A percentile compares a stretch with the other conserved stretches of the same genome.
phyloP scores from a whole-genome alignment of 2,113 vertebrate species.

The Agapornis roseicollis region DNA sequence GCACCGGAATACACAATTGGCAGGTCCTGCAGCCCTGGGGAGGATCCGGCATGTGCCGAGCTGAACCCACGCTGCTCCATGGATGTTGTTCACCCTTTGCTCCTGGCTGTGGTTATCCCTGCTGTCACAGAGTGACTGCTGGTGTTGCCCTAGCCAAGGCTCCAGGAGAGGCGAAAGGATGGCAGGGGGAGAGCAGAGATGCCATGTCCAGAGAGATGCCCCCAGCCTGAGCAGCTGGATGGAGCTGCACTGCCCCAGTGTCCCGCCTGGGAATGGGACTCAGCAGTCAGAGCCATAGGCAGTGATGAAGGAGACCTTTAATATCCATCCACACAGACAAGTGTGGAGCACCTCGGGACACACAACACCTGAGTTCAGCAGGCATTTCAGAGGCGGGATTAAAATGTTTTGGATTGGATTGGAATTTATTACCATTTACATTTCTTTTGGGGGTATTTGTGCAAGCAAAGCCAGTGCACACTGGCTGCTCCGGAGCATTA shows the following conservation, averaged over 20 bases:
- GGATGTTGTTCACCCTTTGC: background rate
- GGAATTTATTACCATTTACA: background rate
- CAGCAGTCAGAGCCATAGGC: background rate
- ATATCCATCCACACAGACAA: rapidly evolving
- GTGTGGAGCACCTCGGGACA: background rate
- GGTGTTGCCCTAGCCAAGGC: background rate
- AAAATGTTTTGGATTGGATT: background rate
- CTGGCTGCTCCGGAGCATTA: background rate
- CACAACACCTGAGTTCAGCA: background rate
- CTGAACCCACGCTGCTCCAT: rapidly evolving
- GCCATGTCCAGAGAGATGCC: rapidly evolving
- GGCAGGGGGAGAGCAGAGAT: background rate
- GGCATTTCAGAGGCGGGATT: background rate
- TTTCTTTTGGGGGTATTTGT: background rate
- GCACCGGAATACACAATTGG: background rate
- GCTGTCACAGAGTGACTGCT: rapidly evolving
- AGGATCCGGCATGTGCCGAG: rapidly evolving
- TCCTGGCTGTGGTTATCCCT: rapidly evolving
- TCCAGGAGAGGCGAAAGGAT: background rate
- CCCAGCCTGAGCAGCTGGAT: rapidly evolving
- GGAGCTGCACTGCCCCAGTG: no score
- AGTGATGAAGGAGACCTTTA: background rate
- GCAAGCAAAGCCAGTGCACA: background rate
- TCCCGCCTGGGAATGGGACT: background rate
- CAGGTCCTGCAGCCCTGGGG: background rate